phyloP scores from a whole-genome alignment of 2,113 vertebrate species.

The Gorsachius goisagi region DNA sequence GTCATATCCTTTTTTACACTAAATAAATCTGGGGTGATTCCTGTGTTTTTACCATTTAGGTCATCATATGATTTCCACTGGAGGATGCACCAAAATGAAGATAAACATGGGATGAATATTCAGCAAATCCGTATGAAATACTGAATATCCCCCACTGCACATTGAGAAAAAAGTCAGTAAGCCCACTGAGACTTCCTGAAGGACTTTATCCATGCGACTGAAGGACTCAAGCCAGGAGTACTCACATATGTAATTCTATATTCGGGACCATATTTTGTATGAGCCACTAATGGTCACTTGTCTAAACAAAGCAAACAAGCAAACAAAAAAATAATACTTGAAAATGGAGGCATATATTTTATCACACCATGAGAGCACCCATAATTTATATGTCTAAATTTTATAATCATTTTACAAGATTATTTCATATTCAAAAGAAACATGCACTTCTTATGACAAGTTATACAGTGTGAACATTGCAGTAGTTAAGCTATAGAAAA shows the following conservation, averaged over 20 bases:
- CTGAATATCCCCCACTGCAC: not conserved
- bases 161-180: not conserved
- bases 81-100: not conserved
- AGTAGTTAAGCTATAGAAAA: not conserved
- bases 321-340: not conserved
- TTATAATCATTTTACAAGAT: not conserved
- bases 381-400: not conserved
- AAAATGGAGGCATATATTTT: not conserved
- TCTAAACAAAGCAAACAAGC: not conserved
- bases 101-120: not conserved
- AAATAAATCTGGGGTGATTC: conserved; percentile 13
- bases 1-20: conserved; percentile 10
- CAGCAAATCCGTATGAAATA: not conserved
- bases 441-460: not conserved
- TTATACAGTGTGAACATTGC: not conserved
- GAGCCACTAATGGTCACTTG: not conserved
- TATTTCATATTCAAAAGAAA: not conserved
- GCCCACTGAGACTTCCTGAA: not conserved
- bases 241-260: not conserved
- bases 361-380: not conserved
- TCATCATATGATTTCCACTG: not conserved
- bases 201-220: not conserved
- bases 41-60: not conserved
- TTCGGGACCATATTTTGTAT: not conserved
- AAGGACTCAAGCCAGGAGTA: not conserved